Evolutionary conservation across 2,113 vertebrate species (phyloP).

Genomic region (Okapia johnstoni): DNA sequence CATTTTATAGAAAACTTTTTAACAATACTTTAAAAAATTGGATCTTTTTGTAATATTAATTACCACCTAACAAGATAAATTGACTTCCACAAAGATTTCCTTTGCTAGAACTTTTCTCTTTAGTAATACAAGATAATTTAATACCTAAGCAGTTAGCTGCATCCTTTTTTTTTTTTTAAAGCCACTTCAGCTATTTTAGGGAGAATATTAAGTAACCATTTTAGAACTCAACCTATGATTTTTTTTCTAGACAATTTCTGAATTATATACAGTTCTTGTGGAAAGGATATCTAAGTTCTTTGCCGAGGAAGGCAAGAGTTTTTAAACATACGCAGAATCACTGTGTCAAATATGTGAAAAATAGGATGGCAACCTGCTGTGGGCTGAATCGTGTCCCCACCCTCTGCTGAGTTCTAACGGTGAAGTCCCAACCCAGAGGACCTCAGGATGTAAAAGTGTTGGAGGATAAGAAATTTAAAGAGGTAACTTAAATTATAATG

Average conservation of each 20-base stretch:
- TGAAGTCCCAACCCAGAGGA: not conserved
- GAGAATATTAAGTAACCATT: not conserved
- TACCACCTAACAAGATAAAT: not conserved
- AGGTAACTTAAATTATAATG: not conserved
- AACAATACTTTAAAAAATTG: not conserved
- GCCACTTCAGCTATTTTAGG: not conserved
- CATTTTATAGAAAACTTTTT: not conserved
- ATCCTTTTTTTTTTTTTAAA: not conserved
- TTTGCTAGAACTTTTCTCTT: not conserved
- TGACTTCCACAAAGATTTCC: not conserved
- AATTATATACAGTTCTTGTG: not conserved
- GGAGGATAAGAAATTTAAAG: not conserved
- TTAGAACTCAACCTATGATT: not conserved
- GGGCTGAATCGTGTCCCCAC: not conserved
- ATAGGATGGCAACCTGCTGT: not conserved
- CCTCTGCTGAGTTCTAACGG: not conserved
- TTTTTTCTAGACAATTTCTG: not conserved
- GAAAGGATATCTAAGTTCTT: not conserved
- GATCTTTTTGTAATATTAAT: not conserved
- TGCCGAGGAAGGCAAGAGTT: not conserved
- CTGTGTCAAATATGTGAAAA: not conserved
- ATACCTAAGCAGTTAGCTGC: not conserved
- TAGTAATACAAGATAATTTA: not conserved
- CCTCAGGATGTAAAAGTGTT: not conserved
- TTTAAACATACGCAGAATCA: not conserved